Conservation (phyloP, 2,113 vertebrate genomes). For the Galbula dea region DNA sequence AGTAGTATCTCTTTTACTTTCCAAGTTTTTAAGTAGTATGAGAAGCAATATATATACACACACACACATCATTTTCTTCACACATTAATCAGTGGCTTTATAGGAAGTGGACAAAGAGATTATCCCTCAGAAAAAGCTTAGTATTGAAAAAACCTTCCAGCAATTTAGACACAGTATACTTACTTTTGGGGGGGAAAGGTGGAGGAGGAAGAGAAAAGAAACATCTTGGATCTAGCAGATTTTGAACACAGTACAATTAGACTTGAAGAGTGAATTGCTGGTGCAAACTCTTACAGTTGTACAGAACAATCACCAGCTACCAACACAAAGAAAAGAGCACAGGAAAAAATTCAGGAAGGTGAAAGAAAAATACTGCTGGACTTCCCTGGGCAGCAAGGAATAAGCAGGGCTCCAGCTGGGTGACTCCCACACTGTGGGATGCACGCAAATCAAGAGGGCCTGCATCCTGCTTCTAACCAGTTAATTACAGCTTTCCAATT, state of each 20-base stretch:
- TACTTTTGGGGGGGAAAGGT: rapidly evolving
- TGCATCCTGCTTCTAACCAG: not conserved
- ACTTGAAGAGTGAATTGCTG: not conserved
- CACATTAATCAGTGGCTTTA: not conserved
- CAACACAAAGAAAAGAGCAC: not conserved
- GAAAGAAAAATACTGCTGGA: not conserved
- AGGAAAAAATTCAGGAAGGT: not conserved
- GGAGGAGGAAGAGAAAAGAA: not conserved
- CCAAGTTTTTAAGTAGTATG: not conserved
- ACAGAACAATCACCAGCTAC: not conserved
- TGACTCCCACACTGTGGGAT: not conserved
- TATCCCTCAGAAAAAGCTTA: not conserved
- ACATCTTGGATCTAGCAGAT: not conserved
- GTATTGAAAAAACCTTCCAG: not conserved
- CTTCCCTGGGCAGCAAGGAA: not conserved
- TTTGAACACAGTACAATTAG: not conserved
- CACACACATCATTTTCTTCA: not conserved
- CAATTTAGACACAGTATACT: not conserved
- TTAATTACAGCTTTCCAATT: constrained; percentile 9
- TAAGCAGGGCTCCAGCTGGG: rapidly evolving
- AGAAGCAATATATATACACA: not conserved
- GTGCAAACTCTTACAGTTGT: not conserved
- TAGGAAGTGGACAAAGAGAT: not conserved
- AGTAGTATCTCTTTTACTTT: not conserved
- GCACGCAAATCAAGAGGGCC: not conserved